Base-by-base conservation (phyloP, 2,888 invertebrate species). In the Melanostoma mellinum region DNA sequence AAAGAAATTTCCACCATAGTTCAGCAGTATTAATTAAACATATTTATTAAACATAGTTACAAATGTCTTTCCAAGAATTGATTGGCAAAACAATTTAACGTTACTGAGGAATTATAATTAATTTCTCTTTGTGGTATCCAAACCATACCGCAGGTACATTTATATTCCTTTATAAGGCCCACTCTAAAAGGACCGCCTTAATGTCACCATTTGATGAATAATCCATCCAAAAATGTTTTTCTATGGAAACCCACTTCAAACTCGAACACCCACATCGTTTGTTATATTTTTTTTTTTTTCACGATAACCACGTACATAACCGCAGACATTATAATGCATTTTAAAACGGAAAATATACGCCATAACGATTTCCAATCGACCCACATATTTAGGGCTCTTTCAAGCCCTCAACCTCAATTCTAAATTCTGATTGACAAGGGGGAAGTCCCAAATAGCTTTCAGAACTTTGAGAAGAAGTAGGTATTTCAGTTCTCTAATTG, bases 221-320 rank as follows among this genome's bases (percentile, higher is more conserved):
- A 58, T 58, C 42, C 32, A 32, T 42, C 40, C 30, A 40, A 58
- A 42, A 38, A 40, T 58, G 40, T 42, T 40, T 6, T 6, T 44
- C 44, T 58, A 1, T 58, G 58, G 44, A n/a, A 58, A 33, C 42
- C 58, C 42, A 42, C 58, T 58, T 58, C 36, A 58, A 32, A 30
- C 20, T 20, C 20, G 20, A 20, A 20, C 20, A 20, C 20, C 20
- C 20, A 20, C 20, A 20, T 20, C 20, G 20, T 20, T 20, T 20
- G 20, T 20, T 20, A 20, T 20, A 20, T 20, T 20, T 20, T 20
- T 9, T 6, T n/a, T n/a, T n/a, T 56, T 9, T 6, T 9, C 9
- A 5, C 40, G 40, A 55, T 46, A 46, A 3, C n/a, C 42, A 42
- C 8, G n/a, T 42, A 9, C 3, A 42, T 2, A 42, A 9, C 9